Evolutionary conservation across 2,113 vertebrate genomes (phyloP).

Genomic region (Nerophis lumbriciformis): DNA sequence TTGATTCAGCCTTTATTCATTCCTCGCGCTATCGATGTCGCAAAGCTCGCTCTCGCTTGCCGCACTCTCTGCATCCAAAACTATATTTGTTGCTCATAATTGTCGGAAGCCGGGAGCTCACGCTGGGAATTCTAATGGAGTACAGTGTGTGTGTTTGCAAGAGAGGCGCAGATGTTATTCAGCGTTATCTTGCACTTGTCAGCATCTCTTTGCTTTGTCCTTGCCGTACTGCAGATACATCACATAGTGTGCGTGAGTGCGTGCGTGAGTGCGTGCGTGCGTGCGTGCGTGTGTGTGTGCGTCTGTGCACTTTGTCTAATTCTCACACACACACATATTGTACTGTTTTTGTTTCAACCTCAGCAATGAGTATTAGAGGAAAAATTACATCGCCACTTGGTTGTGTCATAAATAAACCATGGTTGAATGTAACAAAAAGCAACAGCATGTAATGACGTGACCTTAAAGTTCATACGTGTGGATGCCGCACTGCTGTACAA

Average conservation of each 20-base stretch:
- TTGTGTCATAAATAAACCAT: slow-evolving; percentile 14
- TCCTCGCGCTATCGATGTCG: slow-evolving; percentile 49
- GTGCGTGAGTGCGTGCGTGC: not conserved
- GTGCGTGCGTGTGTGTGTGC: too few species aligned
- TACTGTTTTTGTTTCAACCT: slow-evolving; percentile 16
- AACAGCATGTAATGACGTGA: not conserved
- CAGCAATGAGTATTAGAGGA: slow-evolving; percentile 25
- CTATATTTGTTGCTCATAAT: slow-evolving; percentile 32
- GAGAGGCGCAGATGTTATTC: not conserved
- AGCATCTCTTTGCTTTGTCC: slow-evolving; percentile 46
- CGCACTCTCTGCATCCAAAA: slow-evolving; percentile 42
- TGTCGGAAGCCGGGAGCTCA: slow-evolving; percentile 44
- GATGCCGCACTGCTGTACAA: not conserved
- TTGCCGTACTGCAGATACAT: slow-evolving; percentile 53
- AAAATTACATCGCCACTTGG: slow-evolving; percentile 18
- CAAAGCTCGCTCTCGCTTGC: slow-evolving; percentile 26
- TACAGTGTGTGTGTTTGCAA: not conserved
- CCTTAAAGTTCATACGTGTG: not conserved
- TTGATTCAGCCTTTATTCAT: slow-evolving; percentile 62
- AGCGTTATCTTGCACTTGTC: slow-evolving; percentile 36
- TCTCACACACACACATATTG: slow-evolving; percentile 40
- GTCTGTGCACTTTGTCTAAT: slow-evolving; percentile 23
- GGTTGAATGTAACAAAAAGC: slow-evolving; percentile 12
- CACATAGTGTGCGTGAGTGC: not conserved
- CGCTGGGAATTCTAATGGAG: slow-evolving; percentile 19